These are phyloP conservation scores for Lacerta viridis DNA, from an alignment of 2,797 vertebrate genomes.

Conservation along the genomic window DNA sequence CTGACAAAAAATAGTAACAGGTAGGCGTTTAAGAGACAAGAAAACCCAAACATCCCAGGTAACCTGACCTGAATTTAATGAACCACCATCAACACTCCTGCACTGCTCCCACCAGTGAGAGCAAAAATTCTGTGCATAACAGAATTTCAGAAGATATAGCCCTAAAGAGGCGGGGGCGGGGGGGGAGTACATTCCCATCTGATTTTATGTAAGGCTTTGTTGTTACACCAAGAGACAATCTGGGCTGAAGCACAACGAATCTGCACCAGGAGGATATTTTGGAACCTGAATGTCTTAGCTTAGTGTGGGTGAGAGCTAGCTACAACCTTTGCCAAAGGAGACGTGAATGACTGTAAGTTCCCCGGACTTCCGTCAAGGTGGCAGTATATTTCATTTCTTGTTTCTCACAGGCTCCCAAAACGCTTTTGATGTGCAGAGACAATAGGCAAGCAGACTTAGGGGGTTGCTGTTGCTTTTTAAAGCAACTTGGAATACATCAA, in stretches of 20 bases:
- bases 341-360: slow-evolving; percentile 36
- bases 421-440: background rate
- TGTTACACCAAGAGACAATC: slow-evolving; percentile 41
- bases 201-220: slow-evolving; percentile 11
- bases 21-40: slow-evolving; percentile 66
- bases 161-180: rapidly evolving
- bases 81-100: slow-evolving; percentile 27
- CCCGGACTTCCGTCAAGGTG: slow-evolving; percentile 34
- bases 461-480: background rate
- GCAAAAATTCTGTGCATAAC: slow-evolving; percentile 37
- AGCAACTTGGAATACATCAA: background rate
- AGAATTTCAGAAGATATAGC: slow-evolving; percentile 15
- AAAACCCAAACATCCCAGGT: slow-evolving; percentile 71
- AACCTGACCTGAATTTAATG: slow-evolving; percentile 69
- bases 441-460: background rate
- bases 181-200: background rate
- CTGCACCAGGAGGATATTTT: background rate
- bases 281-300: slow-evolving; percentile 47
- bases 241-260: slow-evolving; percentile 14
- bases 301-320: slow-evolving; percentile 61
- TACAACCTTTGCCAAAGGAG: slow-evolving; percentile 32
- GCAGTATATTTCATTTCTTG: background rate
- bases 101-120: slow-evolving; percentile 27
- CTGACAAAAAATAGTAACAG: slow-evolving; percentile 68
- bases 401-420: background rate